Evolutionary conservation across 2,888 invertebrate genomes (phyloP), one percentile per base, ranked within the genome.

Genomic region (Schizotus pectinicornis): DNA sequence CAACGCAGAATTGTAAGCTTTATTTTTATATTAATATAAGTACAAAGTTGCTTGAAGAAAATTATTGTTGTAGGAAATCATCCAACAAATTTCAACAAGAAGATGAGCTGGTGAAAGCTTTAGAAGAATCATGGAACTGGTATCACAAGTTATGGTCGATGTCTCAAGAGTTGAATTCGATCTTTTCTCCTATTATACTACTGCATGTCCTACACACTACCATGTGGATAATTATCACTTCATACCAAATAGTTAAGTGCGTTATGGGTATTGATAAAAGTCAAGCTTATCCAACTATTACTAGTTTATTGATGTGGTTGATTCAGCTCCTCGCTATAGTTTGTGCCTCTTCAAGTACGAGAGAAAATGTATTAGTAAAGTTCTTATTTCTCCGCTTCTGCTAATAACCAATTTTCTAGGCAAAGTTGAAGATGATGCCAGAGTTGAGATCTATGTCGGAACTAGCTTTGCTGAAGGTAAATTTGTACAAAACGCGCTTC

Each of bases 121-220:
- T 42, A 5, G 30, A 42, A 6, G 7, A 7, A 7, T 7, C 7
- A 30, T 2, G 30, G 6, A 22, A 42, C 7, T 12, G 30, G 0
- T 42, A 42, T n/a, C 42, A 42, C n/a, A 11, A 42, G n/a, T 42
- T 42, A 30, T 42, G 42, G 42, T 11, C 9, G 12, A 30, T 42
- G n/a, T 9, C 14, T n/a, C 30, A 31, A 42, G 32, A 1, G 12
- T 31, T 42, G 2, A 7, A 42, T 6, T 42, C 42, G 12, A 31
- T 42, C 2, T 42, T 30, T 5, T 2, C 42, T 22, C 42, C 42
- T 2, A 7, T 42, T 6, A 42, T 42, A 1, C 7, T 42, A 7
- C n/a, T 9, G 1, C 31, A 42, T 22, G 6, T 42, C 3, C 8
- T 42, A 42, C n/a, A 8, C 11, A n/a, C 5, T 11, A 42, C 30